phyloP scores from a whole-genome alignment of 1,140 invertebrate genomes.

The Halyomorpha halys region DNA sequence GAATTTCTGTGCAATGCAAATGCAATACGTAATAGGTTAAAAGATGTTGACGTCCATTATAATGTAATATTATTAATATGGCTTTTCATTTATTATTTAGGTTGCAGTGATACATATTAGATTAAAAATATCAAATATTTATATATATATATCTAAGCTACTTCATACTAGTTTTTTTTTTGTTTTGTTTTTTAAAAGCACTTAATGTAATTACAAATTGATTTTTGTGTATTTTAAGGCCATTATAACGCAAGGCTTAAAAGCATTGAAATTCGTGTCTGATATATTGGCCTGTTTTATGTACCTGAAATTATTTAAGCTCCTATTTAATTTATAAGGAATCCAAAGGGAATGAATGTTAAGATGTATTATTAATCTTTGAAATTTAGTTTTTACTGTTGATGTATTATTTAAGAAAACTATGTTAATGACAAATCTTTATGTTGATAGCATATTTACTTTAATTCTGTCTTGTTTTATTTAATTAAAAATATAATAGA shows the following conservation, averaged over 20 bases:
- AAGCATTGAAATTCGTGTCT: not conserved
- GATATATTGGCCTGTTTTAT: slow-evolving; percentile 13
- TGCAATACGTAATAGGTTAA: not conserved
- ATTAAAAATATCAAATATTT: slow-evolving; percentile 3
- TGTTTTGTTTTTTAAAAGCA: not conserved
- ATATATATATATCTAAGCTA: not conserved
- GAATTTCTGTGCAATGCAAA: slow-evolving; percentile 8
- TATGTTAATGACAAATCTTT: not conserved
- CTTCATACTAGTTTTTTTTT: not conserved
- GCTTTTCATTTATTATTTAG: not conserved
- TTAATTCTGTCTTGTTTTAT: not conserved
- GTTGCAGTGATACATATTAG: not conserved
- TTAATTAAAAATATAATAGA: not conserved
- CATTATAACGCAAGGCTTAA: not conserved
- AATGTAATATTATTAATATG: not conserved
- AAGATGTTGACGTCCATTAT: slow-evolving; percentile 12
- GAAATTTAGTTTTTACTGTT: slow-evolving; percentile 2
- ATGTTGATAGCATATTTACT: not conserved
- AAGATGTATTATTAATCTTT: slow-evolving; percentile 1
- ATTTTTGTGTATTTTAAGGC: not conserved
- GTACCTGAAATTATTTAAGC: slow-evolving; percentile 21
- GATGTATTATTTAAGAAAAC: slow-evolving; percentile 10
- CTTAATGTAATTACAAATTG: not conserved
- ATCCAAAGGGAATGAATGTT: slow-evolving; percentile 14
- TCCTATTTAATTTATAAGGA: slow-evolving; percentile 8